Evolutionary conservation across 1,140 invertebrate genomes (phyloP), one percentile per base, ranked within the genome.

Genomic region (Battus philenor): DNA sequence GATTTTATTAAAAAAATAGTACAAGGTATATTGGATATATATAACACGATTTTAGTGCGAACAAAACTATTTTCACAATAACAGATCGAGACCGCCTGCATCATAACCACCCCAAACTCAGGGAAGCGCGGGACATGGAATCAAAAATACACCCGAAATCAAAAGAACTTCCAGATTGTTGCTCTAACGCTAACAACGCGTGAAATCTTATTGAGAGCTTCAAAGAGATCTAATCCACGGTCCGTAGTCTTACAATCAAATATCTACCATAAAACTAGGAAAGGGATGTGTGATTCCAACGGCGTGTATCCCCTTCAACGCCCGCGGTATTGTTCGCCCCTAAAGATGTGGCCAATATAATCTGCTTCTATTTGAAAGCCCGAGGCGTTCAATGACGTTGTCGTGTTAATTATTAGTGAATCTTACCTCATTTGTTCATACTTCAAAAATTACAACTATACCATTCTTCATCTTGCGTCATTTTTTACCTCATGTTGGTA

Each of bases 81-180:
- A 62, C 32, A 50, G 44, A 41, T 22, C 45, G 36, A 44, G 54
- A 47, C 36, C 16, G 39, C 53, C 44, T 54, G 65, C 58, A 64
- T 54, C 60, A 60, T 48, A 56, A 63, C 51, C 38, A 45, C 36
- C 68, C 63, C 55, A 43, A 47, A 67, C 61, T 66, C 70, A 76
- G 68, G 62, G 50, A 51, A 29, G 60, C 73, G 59, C 73, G 59
- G 68, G 66, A 75, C 66, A 76, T 70, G 63, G 52, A 76, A 75
- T 76, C 72, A 79, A 79, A 78, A 78, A 75, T 74, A 72, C 67
- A 75, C 76, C 67, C 60, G 48, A 70, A 68, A 76, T 80, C 76
- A 80, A 78, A 68, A 76, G 68, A 51, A 64, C 45, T 64, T 80
- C 71, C 69, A 68, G 60, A 70, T 67, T 78, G 68, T 74, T 76